These are phyloP conservation scores for Tyrophagus putrescentiae DNA, from an alignment of 1,140 invertebrate genomes.

Conservation along the genomic window DNA sequence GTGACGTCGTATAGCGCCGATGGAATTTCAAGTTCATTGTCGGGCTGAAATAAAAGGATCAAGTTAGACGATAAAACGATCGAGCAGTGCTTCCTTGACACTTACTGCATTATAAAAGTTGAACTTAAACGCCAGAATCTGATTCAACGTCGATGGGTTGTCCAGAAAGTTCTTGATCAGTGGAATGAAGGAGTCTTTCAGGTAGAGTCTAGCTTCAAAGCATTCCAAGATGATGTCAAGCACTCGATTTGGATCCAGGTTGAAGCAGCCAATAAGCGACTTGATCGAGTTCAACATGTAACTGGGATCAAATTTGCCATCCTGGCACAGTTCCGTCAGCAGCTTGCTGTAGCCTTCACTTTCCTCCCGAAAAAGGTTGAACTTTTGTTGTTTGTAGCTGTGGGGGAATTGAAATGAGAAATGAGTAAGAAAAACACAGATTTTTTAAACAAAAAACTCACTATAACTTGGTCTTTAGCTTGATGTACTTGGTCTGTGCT, in stretches of 20 bases:
- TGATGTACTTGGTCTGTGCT: conserved; percentile 93
- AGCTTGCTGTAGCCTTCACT: conserved; percentile 97
- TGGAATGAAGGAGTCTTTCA: conserved; percentile 54
- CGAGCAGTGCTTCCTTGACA: not conserved
- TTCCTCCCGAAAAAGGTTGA: conserved; percentile 95
- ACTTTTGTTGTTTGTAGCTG: conserved; percentile 98
- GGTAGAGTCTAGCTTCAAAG: conserved; percentile 68
- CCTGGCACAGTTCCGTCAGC: conserved; percentile 84
- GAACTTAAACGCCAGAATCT: conserved; percentile 89
- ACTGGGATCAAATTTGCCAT: conserved; percentile 45
- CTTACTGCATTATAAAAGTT: conserved; percentile 47
- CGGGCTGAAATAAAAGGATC: conserved; percentile 26
- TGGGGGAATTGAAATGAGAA: conserved; percentile 10
- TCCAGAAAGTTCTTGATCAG: conserved; percentile 70
- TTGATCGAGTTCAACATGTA: conserved; percentile 67
- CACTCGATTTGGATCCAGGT: conserved; percentile 94
- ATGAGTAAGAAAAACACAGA: conserved; percentile 11
- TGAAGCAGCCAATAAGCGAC: conserved; percentile 92
- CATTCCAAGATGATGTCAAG: conserved; percentile 90
- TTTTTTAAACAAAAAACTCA: conserved; percentile 44
- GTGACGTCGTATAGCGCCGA: conserved; percentile 70
- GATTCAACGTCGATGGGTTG: conserved; percentile 56
- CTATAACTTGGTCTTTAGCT: conserved; percentile 94
- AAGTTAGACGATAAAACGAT: not conserved
- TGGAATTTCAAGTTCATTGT: conserved; percentile 41